Base-by-base conservation (phyloP, 1,140 invertebrate species). In the Caenorhabditis briggsae region DNA sequence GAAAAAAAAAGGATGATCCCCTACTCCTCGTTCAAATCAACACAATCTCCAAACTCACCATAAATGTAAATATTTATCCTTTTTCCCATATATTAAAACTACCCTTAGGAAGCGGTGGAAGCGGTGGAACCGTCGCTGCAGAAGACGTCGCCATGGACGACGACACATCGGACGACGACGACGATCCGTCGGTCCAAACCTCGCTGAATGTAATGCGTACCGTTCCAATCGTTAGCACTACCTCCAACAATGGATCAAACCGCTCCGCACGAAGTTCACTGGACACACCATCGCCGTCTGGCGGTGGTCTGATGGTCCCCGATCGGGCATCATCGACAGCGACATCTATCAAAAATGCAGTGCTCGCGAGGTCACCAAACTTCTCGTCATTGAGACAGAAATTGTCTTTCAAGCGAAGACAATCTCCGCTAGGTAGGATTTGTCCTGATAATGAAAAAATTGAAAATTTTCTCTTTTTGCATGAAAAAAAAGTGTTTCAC, bases 11-110 rank as follows among this genome's bases (percentile, higher is more conserved):
- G 2, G 5, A 9, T 11, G 11, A 53, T 53, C 16, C 50, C 2
- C 56, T 6, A n/a, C 16, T 58, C 56, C n/a, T 20, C n/a, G 2
- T n/a, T 18, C 20, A 58, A n/a, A 8, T 20, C 18, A 61, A 11
- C 11, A 11, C 12, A 11, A 8, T 92, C 92, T 97, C 89, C 96
- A 97, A 92, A 93, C 97, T 46, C 97, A 96, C 93, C 94, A 95
- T 9, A 96, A 97, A 93, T 96, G 96, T 58, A 95, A 97, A 93
- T 96, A 97, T n/a, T n/a, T 41, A 91, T 96, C 96, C 25, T 96
- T 97, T 88, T 23, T 78, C 12, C 9, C 23, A 46, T 25, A 6
- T 46, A 33, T 14, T 12, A 41, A 78, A 43, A 50, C 70, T 33
- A 33, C 33, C 33, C 33, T 33, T 33, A 78, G 70, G 70, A 78